Evolutionary conservation across 2,888 invertebrate genomes (phyloP), one percentile per base, ranked within the genome.

Genomic region (Sarcophaga subvicina): DNA sequence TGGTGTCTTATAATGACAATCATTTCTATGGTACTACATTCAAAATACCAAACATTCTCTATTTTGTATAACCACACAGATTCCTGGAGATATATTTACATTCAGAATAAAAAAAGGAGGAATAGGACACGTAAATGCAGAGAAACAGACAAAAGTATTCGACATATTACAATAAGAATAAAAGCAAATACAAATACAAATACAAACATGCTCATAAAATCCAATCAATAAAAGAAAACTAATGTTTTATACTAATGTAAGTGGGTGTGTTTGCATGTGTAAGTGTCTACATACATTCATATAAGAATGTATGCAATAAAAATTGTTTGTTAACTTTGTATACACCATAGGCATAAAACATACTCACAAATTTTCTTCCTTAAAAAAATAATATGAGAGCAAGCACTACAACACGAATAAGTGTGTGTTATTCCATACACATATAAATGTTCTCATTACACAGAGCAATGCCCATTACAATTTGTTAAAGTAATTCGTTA

Each of bases 161-260:
- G 4, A 0, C 17, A 54, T 54, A 54, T 75, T 37, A 75, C 10
- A 62, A 49, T 27, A 8, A 69, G 17, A 75, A 81, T 27, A 67
- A 73, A 25, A 81, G 49, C 47, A 69, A 27, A 69, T 27, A 62
- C 54, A 27, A 14, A 37, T 60, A 67, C 22, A 47, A 67, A 66
- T 47, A 79, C 37, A 77, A 73, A 59, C 60, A 81, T 85, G 73
- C 25, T 64, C 78, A 81, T 81, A 81, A 75, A 81, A 81, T 81
- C 47, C 45, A 75, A 81, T 78, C 78, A 81, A 85, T 85, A 73
- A 78, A 85, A 76, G 25, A 17, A 72, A 77, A 77, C 63, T 80
- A 77, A 81, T 81, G 27, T 69, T 54, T 22, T 72, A 45, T 70
- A 59, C 25, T 69, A 59, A 80, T 78, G 59, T 77, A 67, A 67